Evolutionary conservation across 2,113 vertebrate species (phyloP).

Genomic region (Psilopsiagon aurifrons): DNA sequence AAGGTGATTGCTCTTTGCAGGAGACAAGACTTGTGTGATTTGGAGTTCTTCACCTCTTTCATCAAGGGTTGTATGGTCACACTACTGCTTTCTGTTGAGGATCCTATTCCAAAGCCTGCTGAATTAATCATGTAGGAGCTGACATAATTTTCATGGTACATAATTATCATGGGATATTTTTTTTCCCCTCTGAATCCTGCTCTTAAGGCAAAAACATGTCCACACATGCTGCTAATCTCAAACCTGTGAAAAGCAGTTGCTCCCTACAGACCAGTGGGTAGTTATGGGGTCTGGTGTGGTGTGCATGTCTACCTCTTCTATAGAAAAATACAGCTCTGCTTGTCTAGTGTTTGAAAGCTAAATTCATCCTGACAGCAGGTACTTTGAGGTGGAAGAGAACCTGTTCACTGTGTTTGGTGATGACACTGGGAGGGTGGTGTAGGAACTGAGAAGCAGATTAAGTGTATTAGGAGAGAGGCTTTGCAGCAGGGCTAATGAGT

Average conservation of each 20-base stretch:
- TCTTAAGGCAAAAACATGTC: background rate
- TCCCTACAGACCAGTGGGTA: fast-evolving
- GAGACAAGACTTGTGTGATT: background rate
- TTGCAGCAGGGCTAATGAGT: background rate
- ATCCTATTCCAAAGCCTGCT: background rate
- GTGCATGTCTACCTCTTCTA: background rate
- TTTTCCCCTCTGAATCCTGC: background rate
- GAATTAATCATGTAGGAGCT: background rate
- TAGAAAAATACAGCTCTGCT: background rate
- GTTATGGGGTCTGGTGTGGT: background rate
- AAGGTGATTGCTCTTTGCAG: background rate
- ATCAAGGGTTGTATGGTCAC: background rate
- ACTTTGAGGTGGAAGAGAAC: background rate
- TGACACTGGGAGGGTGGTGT: fast-evolving
- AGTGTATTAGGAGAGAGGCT: background rate
- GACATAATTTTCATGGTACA: background rate
- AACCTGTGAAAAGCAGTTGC: background rate
- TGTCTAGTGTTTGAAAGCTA: background rate
- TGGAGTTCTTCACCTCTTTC: background rate
- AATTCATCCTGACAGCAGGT: background rate
- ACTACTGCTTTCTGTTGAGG: background rate
- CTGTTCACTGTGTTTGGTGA: background rate
- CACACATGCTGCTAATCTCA: background rate
- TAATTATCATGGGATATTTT: background rate
- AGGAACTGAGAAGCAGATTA: background rate